These are phyloP conservation scores for Timandra comae DNA, from an alignment of 2,888 invertebrate species.

Conservation along the genomic window DNA sequence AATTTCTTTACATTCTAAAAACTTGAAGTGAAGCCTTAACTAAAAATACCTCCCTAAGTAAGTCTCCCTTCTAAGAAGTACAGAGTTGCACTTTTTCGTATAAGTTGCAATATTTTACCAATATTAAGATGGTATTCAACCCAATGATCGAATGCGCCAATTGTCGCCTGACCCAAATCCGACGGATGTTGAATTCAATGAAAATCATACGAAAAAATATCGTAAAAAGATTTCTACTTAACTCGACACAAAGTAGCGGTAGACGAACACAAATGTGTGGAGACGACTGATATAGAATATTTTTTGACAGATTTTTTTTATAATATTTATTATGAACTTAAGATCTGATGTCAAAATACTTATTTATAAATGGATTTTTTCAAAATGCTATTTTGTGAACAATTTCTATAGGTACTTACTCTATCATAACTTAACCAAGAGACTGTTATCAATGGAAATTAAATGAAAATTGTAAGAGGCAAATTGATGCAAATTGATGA, in stretches of 20 bases:
- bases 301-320: neutral
- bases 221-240: conserved; percentile 59
- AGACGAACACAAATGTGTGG: conserved; percentile 27
- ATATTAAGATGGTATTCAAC: conserved; percentile 15
- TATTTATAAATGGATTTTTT: too few species aligned
- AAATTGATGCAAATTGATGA: too few species aligned
- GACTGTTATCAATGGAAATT: too few species aligned
- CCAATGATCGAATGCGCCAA: conserved; percentile 31
- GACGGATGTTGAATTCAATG: conserved; percentile 54
- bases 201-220: conserved; percentile 39
- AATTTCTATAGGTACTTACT: too few species aligned
- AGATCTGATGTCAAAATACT: too few species aligned
- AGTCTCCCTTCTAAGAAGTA: conserved; percentile 13
- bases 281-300: conserved; percentile 18
- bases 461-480: too few species aligned
- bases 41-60: too few species aligned
- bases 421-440: too few species aligned
- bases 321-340: too few species aligned
- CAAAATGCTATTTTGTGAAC: too few species aligned
- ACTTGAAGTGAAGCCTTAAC: too few species aligned
- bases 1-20: too few species aligned
- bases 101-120: conserved; percentile 22
- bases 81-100: conserved; percentile 13
- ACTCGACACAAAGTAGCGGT: conserved; percentile 36
- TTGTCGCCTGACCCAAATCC: conserved; percentile 70